Evolutionary conservation across 2,888 invertebrate genomes (phyloP).

Genomic region (Chesias legatella): DNA sequence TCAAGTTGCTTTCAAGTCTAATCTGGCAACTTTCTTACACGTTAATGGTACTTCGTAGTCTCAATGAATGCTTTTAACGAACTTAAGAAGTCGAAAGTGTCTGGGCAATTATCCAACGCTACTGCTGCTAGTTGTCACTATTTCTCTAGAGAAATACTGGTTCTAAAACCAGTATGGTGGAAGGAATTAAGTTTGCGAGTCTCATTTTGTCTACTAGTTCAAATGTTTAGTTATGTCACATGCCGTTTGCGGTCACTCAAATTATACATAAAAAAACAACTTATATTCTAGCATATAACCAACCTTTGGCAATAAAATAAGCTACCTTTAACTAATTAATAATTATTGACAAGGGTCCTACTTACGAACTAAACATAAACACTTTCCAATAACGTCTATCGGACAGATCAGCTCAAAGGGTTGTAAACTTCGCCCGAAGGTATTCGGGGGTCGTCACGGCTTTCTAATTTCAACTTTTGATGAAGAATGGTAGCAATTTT

Average conservation of each 20-base stretch:
- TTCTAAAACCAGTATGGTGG: too few relatives aligned
- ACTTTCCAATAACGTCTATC: slow-evolving; percentile 57
- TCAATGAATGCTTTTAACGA: slow-evolving; percentile 10
- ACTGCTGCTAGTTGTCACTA: too few relatives aligned
- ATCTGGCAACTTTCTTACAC: slow-evolving; percentile 5
- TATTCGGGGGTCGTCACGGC: slow-evolving; percentile 70
- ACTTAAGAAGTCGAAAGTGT: slow-evolving; percentile 8
- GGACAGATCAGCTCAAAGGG: slow-evolving; percentile 69
- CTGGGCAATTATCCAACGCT: slow-evolving; percentile 14
- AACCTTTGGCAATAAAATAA: slow-evolving; percentile 14
- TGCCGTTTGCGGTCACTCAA: too few relatives aligned
- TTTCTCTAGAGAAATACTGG: too few relatives aligned
- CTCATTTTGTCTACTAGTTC: too few relatives aligned
- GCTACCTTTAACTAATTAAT: slow-evolving; percentile 17
- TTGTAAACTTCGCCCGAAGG: slow-evolving; percentile 62
- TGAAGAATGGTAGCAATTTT: slow-evolving; percentile 60
- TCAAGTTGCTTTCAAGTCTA: too few relatives aligned
- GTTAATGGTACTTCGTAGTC: slow-evolving; percentile 8
- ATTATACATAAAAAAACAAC: too few relatives aligned
- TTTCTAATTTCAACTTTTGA: slow-evolving; percentile 75
- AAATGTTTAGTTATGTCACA: too few relatives aligned
- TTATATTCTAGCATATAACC: too few relatives aligned
- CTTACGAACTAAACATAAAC: slow-evolving; percentile 42
- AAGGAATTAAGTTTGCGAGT: too few relatives aligned
- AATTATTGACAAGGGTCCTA: slow-evolving; percentile 54